These are phyloP conservation scores for Choristoneura fumiferana DNA, from an alignment of 1,140 invertebrate genomes.

Conservation along the genomic window DNA sequence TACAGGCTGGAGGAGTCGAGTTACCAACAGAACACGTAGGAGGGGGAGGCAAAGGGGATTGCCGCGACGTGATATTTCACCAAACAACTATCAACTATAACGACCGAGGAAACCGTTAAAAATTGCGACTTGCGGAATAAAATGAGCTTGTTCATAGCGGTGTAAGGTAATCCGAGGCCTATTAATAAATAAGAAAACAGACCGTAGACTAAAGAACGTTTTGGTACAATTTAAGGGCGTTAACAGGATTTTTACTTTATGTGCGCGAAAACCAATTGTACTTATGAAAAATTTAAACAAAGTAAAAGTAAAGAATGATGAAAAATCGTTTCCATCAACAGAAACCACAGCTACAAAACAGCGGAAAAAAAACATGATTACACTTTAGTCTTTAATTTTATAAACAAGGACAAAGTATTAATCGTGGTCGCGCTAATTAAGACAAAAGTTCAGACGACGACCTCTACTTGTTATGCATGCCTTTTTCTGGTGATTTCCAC, in stretches of 20 bases:
- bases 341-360: too few species aligned
- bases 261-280: too few species aligned
- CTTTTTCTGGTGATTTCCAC: constrained; percentile 2
- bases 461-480: constrained; percentile 22
- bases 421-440: constrained; percentile 24
- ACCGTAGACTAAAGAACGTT: too few species aligned
- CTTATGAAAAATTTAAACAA: too few species aligned
- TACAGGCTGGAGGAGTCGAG: constrained; percentile 35
- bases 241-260: too few species aligned
- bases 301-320: too few species aligned
- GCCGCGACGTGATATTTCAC: constrained; percentile 62
- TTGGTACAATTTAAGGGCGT: too few species aligned
- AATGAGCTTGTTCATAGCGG: background rate
- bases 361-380: too few species aligned
- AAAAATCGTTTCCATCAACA: too few species aligned
- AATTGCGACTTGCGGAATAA: constrained; percentile 41
- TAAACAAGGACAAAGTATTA: background rate
- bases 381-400: too few species aligned
- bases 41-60: constrained; percentile 31
- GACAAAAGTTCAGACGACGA: constrained; percentile 35
- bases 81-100: constrained; percentile 52
- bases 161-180: background rate
- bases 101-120: constrained; percentile 43
- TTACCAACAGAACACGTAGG: constrained; percentile 43
- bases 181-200: background rate